Base-by-base conservation (phyloP, 2,113 vertebrate genomes). In the Oryzias javanicus region DNA sequence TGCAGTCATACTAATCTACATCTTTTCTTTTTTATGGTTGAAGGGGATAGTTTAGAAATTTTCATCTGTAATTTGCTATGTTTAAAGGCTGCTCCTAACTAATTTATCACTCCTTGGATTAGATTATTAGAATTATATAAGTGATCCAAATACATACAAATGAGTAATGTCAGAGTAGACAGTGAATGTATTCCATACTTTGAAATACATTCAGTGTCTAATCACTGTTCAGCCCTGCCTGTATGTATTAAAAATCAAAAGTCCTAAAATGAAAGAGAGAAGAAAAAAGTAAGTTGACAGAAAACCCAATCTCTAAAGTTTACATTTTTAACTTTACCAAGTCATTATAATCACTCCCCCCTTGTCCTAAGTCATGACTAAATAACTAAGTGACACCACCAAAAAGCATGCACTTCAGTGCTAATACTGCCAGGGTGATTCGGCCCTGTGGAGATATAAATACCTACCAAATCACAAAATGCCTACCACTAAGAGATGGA, bases 381-480 rank as follows among this genome's bases (percentile, higher is more conserved):
- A 88, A 89, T 79, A 84, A 80, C 78, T 81, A 78, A 87, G 86
- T 83, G 85, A 89, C 78, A 67, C 62, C 67, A 81, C 57, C 81
- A 74, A 79, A 90, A 87, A 90, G 84, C 79, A 79, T 73, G 64
- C 84, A 88, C 88, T 90, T 89, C 80, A 87, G 78, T n/a, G 18
- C 69, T 84, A 82, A 79, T 69, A 81, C 65, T 25, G 57, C 67
- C 73, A 76, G 76, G 64, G 74, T 69, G 77, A 70, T 72, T 84
- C 55, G 67, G 78, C 72, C 79, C 81, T 72, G 78, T 57, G 60
- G 80, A 80, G 86, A 80, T 88, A 91, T 91, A 91, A 92, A 91
- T 91, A 91, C 88, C 89, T 88, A 83, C 61, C 69, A 49, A 88
- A 91, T 90, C 88, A 86, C 72, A 78, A 88, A 87, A 91, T 86